These are phyloP conservation scores for Microctonus hyperodae DNA, from an alignment of 2,888 invertebrate species.

Conservation along the genomic window DNA sequence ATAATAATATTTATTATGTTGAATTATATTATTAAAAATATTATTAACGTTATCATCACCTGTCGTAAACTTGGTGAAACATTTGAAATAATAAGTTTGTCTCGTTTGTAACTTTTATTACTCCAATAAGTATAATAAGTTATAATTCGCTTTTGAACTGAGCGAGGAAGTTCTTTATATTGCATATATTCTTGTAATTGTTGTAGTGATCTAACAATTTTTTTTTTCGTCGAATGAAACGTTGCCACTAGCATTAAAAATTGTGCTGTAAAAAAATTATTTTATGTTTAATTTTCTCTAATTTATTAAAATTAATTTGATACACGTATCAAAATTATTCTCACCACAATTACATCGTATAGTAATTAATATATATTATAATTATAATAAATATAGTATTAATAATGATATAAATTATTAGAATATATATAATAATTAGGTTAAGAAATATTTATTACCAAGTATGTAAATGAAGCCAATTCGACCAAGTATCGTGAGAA, in stretches of 20 bases:
- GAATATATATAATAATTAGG: neutral
- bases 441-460: slow-evolving; percentile 37
- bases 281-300: neutral
- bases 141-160: slow-evolving; percentile 56
- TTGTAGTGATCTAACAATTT: slow-evolving; percentile 47
- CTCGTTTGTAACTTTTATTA: slow-evolving; percentile 60
- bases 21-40: neutral
- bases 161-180: slow-evolving; percentile 61
- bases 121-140: slow-evolving; percentile 61
- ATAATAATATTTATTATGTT: neutral
- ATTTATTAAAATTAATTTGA: too few relatives aligned
- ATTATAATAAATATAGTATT: too few relatives aligned
- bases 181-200: slow-evolving; percentile 63
- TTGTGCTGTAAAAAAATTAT: slow-evolving; percentile 41
- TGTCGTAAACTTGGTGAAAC: slow-evolving; percentile 58
- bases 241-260: slow-evolving; percentile 48
- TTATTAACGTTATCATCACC: slow-evolving; percentile 36
- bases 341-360: too few relatives aligned
- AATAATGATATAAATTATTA: too few relatives aligned
- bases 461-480: slow-evolving; percentile 53
- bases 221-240: slow-evolving; percentile 44
- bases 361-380: too few relatives aligned
- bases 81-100: slow-evolving; percentile 58
- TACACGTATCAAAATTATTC: neutral
- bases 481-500: slow-evolving; percentile 50